Base-by-base conservation (phyloP, 2,113 vertebrate species). In the Theristicus caerulescens region DNA sequence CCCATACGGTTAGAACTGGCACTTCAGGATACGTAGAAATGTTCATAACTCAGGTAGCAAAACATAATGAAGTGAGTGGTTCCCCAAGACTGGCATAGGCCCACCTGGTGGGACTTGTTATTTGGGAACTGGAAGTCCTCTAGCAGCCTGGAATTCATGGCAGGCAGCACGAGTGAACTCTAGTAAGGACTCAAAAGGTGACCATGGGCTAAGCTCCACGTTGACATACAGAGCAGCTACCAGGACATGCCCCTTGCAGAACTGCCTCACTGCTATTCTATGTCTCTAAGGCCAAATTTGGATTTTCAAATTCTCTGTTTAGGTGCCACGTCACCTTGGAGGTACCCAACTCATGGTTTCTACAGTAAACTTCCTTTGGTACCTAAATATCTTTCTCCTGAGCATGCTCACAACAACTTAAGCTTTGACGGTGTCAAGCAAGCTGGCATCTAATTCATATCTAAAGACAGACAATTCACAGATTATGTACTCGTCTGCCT, bases 1-100 rank as follows among this genome's bases (percentile, higher is more conserved):
- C 11, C 44, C 3, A 2, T 58, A 16, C 0, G 0, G 38, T 49
- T 69, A 73, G 42, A 78, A 40, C 16, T 31, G 21, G 7, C 21
- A 6, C 34, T 71, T 18, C 36, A 51, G 13, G 13, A 10, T 22
- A 66, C 2, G 2, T 34, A 62, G 47, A 77, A 72, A 67, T 6
- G 26, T 42, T 47, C 31, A 7, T 24, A 34, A 61, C 8, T 64
- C 15, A 24, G 6, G 31, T 18, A 59, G 44, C 18, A 65, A 93
- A 46, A n/a, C 42, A 47, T 24, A n/a, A 27, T 13, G 11, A 88
- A 71, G 20, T 18, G 11, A 42, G 16, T 15, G 4, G 7, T 71
- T 69, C 49, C 22, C 19, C 17, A 65, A n/a, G 27, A 17, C 24
- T 44, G 38, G 20, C 13, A 22, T 16, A 67, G 36, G 16, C 6